phyloP scores from a whole-genome alignment of 2,888 invertebrate species.

The Tineola bisselliella region DNA sequence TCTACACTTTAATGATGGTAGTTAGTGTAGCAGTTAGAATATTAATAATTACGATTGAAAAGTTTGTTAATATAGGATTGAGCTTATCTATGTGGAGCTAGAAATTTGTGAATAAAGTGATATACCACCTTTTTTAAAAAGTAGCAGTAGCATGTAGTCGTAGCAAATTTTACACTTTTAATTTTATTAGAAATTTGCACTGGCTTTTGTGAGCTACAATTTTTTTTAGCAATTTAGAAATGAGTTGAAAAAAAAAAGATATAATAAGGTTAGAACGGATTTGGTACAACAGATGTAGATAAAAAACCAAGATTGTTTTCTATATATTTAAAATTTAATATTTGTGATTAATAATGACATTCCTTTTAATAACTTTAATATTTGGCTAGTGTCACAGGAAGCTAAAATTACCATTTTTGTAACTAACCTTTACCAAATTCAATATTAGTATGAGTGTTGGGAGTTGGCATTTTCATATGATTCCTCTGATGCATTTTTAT shows the following conservation, averaged over 20 bases:
- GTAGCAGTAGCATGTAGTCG: not conserved
- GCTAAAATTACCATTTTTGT: not conserved
- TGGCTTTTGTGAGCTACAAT: not conserved
- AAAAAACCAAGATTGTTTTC: constrained; percentile 12
- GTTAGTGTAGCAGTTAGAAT: constrained; percentile 45
- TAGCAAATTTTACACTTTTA: not conserved
- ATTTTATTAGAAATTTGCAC: not conserved
- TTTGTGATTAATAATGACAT: constrained; percentile 8
- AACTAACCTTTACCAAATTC: constrained; percentile 26
- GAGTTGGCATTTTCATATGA: too few relatives aligned
- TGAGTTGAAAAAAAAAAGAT: not conserved
- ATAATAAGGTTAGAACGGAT: constrained; percentile 34
- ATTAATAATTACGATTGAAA: constrained; percentile 40
- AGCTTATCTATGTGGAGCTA: constrained; percentile 25
- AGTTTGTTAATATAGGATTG: constrained; percentile 33
- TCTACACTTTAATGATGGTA: constrained; percentile 52
- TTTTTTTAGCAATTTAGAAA: not conserved
- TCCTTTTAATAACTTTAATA: not conserved
- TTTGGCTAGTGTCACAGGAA: not conserved
- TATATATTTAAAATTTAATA: constrained; percentile 16
- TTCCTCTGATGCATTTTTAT: too few relatives aligned
- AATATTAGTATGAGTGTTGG: not conserved
- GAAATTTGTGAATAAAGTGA: not conserved
- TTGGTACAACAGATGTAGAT: constrained; percentile 38
- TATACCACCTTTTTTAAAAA: constrained; percentile 1